A percentile compares a stretch with the other conserved stretches of the same genome.
Conservation (phyloP, 2,113 vertebrate genomes). For the Nycticryphes semicollaris region DNA sequence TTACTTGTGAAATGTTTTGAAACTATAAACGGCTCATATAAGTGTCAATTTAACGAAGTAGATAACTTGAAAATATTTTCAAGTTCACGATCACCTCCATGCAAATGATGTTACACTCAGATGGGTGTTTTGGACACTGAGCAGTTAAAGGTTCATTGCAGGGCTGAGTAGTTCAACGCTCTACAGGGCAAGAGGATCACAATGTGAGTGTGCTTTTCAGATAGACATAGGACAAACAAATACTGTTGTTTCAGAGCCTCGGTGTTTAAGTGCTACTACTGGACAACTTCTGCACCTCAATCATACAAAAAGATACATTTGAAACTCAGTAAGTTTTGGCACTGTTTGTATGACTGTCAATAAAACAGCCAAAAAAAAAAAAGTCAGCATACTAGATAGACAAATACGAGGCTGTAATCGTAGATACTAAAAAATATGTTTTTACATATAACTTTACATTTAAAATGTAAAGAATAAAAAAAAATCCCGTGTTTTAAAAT, state of each 20-base stretch:
- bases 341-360: neutral
- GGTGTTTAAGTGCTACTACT: neutral
- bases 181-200: neutral
- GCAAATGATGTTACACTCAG: neutral
- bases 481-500: neutral
- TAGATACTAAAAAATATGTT: neutral
- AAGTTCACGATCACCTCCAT: neutral
- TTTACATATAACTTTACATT: neutral
- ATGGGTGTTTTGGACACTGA: neutral
- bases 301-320: neutral
- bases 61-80: neutral
- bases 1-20: neutral
- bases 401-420: neutral
- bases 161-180: neutral
- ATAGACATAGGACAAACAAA: neutral
- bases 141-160: neutral
- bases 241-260: rapidly evolving
- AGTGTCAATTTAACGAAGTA: neutral
- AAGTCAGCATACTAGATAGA: neutral
- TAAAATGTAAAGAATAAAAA: neutral
- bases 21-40: neutral
- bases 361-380: neutral
- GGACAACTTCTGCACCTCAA: neutral
- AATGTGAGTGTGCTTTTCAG: neutral
- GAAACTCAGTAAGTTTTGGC: neutral